A percentile compares a stretch with the other conserved stretches of the same genome.
phyloP scores from a whole-genome alignment of 2,113 vertebrate genomes.

The Rhinolophus ferrumequinum region DNA sequence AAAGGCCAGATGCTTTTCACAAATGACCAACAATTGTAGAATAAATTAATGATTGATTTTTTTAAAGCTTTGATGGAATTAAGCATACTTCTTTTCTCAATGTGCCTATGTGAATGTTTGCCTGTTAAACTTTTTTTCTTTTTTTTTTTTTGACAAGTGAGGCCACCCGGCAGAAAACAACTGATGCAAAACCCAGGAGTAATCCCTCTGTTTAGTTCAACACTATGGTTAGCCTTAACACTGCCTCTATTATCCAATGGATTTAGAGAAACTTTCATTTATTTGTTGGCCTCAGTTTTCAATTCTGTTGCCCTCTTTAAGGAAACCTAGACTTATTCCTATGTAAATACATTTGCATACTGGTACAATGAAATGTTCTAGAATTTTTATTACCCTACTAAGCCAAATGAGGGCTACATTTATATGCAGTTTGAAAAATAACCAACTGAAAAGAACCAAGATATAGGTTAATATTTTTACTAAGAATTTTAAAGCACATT shows the following conservation, averaged over 20 bases:
- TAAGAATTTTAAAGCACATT: conserved; percentile 64
- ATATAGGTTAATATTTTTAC: conserved; percentile 49
- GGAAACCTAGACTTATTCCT: conserved; percentile 89
- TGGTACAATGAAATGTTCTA: conserved; percentile 88
- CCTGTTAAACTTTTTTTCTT: conserved; percentile 91
- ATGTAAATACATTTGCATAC: conserved; percentile 93
- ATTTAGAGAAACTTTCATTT: conserved; percentile 99
- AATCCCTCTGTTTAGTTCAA: conserved; percentile 98
- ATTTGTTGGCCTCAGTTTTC: conserved; percentile 95
- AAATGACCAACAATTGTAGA: conserved; percentile 95
- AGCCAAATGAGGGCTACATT: conserved; percentile 80
- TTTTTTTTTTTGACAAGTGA: conserved; percentile 93
- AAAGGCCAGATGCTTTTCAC: conserved; percentile 95
- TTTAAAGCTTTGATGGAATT: conserved; percentile 99
- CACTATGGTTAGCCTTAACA: conserved; percentile 98
- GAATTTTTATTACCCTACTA: conserved; percentile 85
- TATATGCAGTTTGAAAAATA: conserved; percentile 84
- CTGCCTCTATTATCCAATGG: conserved; percentile 99
- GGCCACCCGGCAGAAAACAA: conserved; percentile 99
- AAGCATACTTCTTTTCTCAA: conserved; percentile 97
- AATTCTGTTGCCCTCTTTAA: conserved; percentile 89
- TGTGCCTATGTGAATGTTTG: conserved; percentile 94
- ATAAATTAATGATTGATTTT: conserved; percentile 99
- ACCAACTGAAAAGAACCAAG: conserved; percentile 74
- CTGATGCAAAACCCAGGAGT: conserved; percentile 99